phyloP scores from a whole-genome alignment of 2,888 invertebrate species.

The Chymomyza fuscimana region DNA sequence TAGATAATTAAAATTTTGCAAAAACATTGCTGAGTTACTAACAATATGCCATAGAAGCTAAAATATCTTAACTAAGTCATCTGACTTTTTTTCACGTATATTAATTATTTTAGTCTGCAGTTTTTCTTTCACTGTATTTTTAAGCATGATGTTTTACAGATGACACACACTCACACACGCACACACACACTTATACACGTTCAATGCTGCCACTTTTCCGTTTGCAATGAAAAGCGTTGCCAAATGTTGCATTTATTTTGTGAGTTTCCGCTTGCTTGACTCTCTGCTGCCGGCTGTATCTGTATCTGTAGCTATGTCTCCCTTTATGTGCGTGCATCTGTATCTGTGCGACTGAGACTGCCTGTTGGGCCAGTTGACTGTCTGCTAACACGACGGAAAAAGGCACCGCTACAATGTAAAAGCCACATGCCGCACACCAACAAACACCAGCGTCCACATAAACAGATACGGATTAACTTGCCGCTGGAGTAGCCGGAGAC shows the following conservation, averaged over 20 bases:
- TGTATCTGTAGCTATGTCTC: not conserved
- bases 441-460: slow-evolving; percentile 18
- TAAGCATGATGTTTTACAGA: slow-evolving; percentile 41
- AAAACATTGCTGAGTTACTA: too few species aligned
- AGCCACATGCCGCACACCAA: slow-evolving; percentile 26
- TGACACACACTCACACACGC: slow-evolving; percentile 20
- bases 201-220: slow-evolving; percentile 63
- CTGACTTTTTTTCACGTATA: too few species aligned
- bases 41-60: too few species aligned
- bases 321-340: not conserved
- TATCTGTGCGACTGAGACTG: not conserved
- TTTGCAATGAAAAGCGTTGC: slow-evolving; percentile 65
- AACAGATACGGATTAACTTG: slow-evolving; percentile 7
- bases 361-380: slow-evolving; percentile 22
- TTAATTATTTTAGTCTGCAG: too few species aligned
- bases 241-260: slow-evolving; percentile 77
- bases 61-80: too few species aligned
- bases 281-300: slow-evolving; percentile 12
- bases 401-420: slow-evolving; percentile 43
- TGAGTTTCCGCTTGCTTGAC: slow-evolving; percentile 62
- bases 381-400: slow-evolving; percentile 31
- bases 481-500: not conserved
- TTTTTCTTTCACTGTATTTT: slow-evolving; percentile 21
- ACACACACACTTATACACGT: slow-evolving; percentile 19
- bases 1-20: too few species aligned